phyloP scores from a whole-genome alignment of 1,140 invertebrate species.

The Saccostrea cuccullata region DNA sequence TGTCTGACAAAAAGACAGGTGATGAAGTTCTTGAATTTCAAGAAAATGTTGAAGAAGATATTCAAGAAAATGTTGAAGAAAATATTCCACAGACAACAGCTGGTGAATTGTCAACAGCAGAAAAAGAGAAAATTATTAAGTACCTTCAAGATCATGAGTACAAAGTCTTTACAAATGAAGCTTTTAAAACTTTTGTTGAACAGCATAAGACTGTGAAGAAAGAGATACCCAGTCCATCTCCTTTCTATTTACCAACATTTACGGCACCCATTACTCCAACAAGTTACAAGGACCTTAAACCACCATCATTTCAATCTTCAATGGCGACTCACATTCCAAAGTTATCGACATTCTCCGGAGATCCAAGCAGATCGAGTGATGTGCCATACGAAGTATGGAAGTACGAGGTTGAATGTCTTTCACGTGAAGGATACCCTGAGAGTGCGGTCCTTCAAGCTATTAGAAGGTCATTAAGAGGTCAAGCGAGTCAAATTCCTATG shows the following conservation, averaged over 20 bases:
- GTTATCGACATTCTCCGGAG: neutral
- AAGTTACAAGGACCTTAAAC: neutral
- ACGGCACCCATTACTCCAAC: neutral
- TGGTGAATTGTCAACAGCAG: neutral
- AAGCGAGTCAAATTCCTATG: conserved; percentile 46
- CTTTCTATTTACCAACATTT: neutral
- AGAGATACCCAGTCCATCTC: neutral
- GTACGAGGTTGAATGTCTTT: conserved; percentile 44
- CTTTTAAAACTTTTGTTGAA: neutral
- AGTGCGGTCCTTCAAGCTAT: conserved; percentile 35
- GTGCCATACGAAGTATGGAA: neutral
- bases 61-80: no score
- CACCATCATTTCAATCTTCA: neutral
- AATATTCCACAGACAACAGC: neutral
- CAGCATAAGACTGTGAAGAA: neutral
- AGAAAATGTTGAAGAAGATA: no score
- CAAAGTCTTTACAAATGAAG: neutral
- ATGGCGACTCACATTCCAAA: neutral
- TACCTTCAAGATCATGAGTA: neutral
- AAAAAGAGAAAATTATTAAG: neutral
- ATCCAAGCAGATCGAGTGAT: neutral
- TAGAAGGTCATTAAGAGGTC: conserved; percentile 43
- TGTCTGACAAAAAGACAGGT: neutral
- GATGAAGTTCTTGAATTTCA: neutral
- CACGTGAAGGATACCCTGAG: neutral